Conservation (phyloP, 2,888 invertebrate species). For the Microchrysa polita region DNA sequence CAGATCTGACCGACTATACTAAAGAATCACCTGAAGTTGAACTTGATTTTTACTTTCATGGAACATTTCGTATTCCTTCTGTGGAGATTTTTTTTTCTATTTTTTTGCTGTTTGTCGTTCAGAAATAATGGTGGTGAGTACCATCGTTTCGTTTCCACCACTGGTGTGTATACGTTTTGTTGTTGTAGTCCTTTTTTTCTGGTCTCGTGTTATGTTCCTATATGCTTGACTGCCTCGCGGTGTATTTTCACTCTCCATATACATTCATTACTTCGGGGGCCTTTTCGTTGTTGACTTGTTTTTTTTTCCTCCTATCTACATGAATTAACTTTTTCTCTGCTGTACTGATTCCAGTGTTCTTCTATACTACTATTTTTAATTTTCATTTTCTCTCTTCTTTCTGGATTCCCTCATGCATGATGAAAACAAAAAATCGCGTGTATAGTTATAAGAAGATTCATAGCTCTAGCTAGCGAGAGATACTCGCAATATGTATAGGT, state of each 20-base stretch:
- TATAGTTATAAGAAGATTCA: too few species aligned
- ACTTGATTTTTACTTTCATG: slow-evolving; percentile 49
- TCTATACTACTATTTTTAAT: slow-evolving; percentile 4
- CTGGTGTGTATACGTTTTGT: neutral
- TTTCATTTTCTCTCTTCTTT: slow-evolving; percentile 5
- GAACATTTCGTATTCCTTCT: slow-evolving; percentile 34
- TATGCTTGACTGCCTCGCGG: slow-evolving; percentile 28
- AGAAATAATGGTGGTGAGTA: neutral
- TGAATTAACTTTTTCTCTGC: slow-evolving; percentile 16
- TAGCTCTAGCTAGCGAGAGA: too few species aligned
- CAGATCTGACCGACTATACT: too few species aligned
- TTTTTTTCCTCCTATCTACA: neutral
- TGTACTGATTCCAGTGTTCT: neutral
- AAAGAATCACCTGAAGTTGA: slow-evolving; percentile 49
- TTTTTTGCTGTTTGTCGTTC: too few species aligned
- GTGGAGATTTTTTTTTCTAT: slow-evolving; percentile 26
- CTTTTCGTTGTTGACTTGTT: too few species aligned
- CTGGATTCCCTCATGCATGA: too few species aligned
- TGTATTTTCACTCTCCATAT: slow-evolving; percentile 12
- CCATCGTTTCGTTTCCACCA: too few species aligned
- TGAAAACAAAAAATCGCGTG: neutral
- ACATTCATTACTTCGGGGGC: neutral
- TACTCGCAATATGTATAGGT: too few species aligned
- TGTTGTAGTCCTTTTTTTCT: slow-evolving; percentile 9
- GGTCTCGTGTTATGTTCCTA: slow-evolving; percentile 13